These are phyloP conservation scores for Epizoanthus fatuus DNA, from an alignment of 92 coral and sea anemone species.

Conservation along the genomic window DNA sequence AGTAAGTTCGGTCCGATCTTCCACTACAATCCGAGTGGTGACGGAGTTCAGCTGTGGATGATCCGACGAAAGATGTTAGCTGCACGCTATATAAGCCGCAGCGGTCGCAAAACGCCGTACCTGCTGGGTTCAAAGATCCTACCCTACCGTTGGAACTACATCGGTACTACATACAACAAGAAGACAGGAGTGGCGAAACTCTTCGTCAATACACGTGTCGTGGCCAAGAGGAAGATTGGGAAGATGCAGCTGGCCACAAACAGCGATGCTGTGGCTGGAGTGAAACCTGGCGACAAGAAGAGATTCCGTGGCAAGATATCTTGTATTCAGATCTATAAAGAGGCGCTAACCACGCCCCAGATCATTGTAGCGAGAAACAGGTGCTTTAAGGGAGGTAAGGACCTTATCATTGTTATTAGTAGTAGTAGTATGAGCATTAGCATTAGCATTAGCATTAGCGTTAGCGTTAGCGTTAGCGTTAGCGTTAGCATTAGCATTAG, in stretches of 20 bases:
- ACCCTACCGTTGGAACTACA: conserved; percentile 75
- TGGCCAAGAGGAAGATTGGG: conserved; percentile 69
- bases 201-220: conserved; percentile 69
- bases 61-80: conserved; percentile 65
- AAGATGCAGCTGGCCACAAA: conserved; percentile 83
- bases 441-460: too few relatives aligned
- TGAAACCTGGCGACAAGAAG: conserved; percentile 73
- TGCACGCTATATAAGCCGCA: conserved; percentile 72
- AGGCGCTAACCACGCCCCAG: conserved; percentile 56
- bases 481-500: too few relatives aligned
- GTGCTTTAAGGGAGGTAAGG: conserved; percentile 41
- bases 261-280: conserved; percentile 80
- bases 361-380: conserved; percentile 24
- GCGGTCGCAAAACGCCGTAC: conserved; percentile 74
- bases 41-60: conserved; percentile 86
- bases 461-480: too few relatives aligned
- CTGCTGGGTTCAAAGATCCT: conserved; percentile 54
- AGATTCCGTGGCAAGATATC: conserved; percentile 72
- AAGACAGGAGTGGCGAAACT: conserved; percentile 75
- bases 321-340: conserved; percentile 83
- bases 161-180: conserved; percentile 74
- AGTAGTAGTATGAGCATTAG: too few relatives aligned
- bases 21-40: conserved; percentile 86
- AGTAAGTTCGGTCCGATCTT: conserved; percentile 79
- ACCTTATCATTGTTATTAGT: too few relatives aligned